Evolutionary conservation across 2,888 invertebrate genomes (phyloP).

Genomic region (Metopia argyrocephala): DNA sequence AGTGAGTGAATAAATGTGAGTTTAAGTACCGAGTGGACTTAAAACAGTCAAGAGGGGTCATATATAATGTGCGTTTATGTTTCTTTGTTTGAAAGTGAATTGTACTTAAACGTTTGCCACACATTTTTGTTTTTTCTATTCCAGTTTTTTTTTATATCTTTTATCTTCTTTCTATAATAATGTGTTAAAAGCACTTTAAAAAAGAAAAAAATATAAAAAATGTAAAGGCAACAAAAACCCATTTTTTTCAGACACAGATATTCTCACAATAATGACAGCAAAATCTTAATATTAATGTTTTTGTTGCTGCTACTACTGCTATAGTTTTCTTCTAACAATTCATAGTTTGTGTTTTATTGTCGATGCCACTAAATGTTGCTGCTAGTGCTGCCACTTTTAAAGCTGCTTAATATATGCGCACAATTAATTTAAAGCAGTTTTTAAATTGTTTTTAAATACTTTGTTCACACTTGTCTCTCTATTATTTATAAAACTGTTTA

Average conservation of each 20-base stretch:
- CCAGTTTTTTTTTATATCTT: background rate
- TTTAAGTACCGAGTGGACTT: slow-evolving; percentile 22
- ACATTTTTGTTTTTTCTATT: background rate
- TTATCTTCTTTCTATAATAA: background rate
- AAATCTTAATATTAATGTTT: slow-evolving; percentile 42
- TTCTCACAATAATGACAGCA: slow-evolving; percentile 49
- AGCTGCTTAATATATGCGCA: slow-evolving; percentile 65
- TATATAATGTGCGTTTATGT: background rate
- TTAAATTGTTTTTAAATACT: slow-evolving; percentile 66
- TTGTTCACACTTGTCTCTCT: slow-evolving; percentile 55
- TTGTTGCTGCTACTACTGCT: background rate
- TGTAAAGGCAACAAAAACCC: background rate
- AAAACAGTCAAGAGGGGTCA: slow-evolving; percentile 39
- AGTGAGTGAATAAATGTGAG: background rate
- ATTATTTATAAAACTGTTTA: slow-evolving; percentile 28
- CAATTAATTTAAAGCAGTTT: slow-evolving; percentile 69
- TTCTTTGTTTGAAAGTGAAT: background rate
- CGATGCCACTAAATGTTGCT: slow-evolving; percentile 1
- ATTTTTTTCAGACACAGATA: background rate
- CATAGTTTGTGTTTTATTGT: background rate
- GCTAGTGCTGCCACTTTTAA: slow-evolving; percentile 26
- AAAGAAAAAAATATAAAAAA: slow-evolving; percentile 11
- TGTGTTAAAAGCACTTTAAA: slow-evolving; percentile 41
- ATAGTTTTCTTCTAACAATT: background rate
- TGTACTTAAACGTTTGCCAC: slow-evolving; percentile 49